These are phyloP conservation scores for Pammene fasciana DNA, from an alignment of 2,888 invertebrate species.

Conservation along the genomic window DNA sequence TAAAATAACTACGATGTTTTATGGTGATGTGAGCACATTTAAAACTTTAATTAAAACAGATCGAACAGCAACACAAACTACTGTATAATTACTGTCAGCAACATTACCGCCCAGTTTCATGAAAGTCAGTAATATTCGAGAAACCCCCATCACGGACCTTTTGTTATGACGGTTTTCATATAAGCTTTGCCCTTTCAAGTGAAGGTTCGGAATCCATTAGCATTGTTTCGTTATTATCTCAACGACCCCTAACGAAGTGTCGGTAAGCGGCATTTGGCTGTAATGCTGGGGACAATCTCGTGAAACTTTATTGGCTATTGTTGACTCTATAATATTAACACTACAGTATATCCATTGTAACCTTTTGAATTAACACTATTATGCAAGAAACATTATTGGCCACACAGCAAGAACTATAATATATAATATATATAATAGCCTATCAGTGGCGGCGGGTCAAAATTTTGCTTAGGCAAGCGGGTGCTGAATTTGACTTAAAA, in stretches of 20 bases:
- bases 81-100: background rate
- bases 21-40: no score
- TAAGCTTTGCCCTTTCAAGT: conserved; percentile 27
- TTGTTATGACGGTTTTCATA: conserved; percentile 20
- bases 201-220: conserved; percentile 44
- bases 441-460: no score
- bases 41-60: background rate
- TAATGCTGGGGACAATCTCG: conserved; percentile 47
- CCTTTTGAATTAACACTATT: background rate
- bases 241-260: conserved; percentile 48
- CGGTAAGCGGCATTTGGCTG: conserved; percentile 47
- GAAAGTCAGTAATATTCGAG: conserved; percentile 11
- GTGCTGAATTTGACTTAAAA: no score
- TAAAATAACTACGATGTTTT: no score
- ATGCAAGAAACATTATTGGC: background rate
- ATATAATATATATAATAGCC: no score
- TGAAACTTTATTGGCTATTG: conserved; percentile 47
- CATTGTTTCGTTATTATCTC: conserved; percentile 55
- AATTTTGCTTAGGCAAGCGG: no score
- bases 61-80: background rate
- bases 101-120: conserved; percentile 3
- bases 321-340: background rate
- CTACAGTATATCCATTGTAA: background rate
- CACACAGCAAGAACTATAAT: no score
- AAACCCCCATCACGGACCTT: background rate